Conservation (phyloP, 2,888 invertebrate species). For the Eupithecia tripunctaria region DNA sequence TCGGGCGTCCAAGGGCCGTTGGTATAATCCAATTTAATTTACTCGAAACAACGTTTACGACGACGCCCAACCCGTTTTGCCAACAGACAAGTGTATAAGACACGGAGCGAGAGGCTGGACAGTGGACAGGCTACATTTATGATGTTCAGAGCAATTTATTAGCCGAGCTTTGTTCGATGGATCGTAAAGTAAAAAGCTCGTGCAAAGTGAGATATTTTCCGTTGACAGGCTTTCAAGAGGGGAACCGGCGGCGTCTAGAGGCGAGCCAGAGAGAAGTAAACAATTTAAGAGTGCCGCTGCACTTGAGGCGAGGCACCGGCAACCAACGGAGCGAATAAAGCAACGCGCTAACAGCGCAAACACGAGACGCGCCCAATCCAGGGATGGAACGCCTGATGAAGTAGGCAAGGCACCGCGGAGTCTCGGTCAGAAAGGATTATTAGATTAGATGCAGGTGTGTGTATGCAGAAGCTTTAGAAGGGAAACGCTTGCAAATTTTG, state of each 20-base stretch:
- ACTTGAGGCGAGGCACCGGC: constrained; percentile 57
- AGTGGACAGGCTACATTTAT: constrained; percentile 11
- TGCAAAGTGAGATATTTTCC: constrained; percentile 36
- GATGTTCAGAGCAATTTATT: constrained; percentile 18
- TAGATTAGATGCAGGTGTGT: background rate
- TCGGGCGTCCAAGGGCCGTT: background rate
- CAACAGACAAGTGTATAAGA: constrained; percentile 14
- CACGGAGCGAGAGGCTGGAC: constrained; percentile 6
- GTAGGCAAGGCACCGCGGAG: background rate
- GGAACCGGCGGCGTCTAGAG: constrained; percentile 28
- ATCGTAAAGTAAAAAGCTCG: constrained; percentile 45
- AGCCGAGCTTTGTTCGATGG: constrained; percentile 44
- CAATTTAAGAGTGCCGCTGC: constrained; percentile 69
- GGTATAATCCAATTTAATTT: constrained; percentile 17
- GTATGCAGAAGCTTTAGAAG: background rate
- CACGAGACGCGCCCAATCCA: constrained; percentile 44
- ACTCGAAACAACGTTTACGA: constrained; percentile 14
- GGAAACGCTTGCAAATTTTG: background rate
- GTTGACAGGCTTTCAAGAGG: constrained; percentile 27
- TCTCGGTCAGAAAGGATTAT: background rate
- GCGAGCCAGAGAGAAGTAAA: constrained; percentile 65
- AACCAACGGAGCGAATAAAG: constrained; percentile 65
- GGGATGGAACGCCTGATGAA: constrained; percentile 15
- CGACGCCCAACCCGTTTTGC: background rate
- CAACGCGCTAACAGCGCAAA: constrained; percentile 60